Evolutionary conservation across 1,140 invertebrate genomes (phyloP).

Genomic region (Drosophila kanapiae): DNA sequence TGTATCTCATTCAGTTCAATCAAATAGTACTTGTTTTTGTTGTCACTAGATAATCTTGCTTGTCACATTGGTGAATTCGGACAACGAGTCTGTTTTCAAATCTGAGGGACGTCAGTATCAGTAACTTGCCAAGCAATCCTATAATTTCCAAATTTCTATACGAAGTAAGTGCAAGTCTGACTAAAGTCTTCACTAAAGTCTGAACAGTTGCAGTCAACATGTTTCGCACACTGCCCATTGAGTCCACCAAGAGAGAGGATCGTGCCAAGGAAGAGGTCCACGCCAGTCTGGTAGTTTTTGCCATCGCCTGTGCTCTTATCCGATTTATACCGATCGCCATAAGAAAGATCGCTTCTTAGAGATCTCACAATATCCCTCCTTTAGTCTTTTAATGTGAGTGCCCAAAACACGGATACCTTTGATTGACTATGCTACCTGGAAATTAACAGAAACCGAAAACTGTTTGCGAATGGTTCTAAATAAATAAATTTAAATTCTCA

Average conservation of each 20-base stretch:
- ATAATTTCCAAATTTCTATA: constrained; percentile 9
- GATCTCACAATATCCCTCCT: background rate
- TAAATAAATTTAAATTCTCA: background rate
- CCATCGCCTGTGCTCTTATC: constrained; percentile 43
- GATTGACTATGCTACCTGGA: background rate
- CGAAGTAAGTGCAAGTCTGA: constrained; percentile 11
- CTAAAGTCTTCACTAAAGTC: background rate
- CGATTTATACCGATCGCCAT: constrained; percentile 44
- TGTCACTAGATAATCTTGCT: too few relatives aligned
- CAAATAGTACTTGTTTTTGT: background rate
- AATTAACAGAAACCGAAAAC: background rate
- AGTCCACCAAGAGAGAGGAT: constrained; percentile 13
- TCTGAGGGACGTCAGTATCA: background rate
- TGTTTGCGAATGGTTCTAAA: background rate
- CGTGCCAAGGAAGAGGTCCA: constrained; percentile 52
- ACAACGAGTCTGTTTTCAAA: background rate
- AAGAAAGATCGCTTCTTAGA: constrained; percentile 18
- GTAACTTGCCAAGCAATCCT: too few relatives aligned
- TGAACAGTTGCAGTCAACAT: constrained; percentile 34
- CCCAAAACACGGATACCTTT: background rate
- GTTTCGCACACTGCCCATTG: constrained; percentile 51
- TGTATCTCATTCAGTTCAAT: too few relatives aligned
- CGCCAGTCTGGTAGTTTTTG: constrained; percentile 56
- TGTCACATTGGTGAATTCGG: background rate
- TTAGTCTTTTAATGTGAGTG: background rate